Evolutionary conservation across 2,888 invertebrate species (phyloP).

Genomic region (Nebria salina): DNA sequence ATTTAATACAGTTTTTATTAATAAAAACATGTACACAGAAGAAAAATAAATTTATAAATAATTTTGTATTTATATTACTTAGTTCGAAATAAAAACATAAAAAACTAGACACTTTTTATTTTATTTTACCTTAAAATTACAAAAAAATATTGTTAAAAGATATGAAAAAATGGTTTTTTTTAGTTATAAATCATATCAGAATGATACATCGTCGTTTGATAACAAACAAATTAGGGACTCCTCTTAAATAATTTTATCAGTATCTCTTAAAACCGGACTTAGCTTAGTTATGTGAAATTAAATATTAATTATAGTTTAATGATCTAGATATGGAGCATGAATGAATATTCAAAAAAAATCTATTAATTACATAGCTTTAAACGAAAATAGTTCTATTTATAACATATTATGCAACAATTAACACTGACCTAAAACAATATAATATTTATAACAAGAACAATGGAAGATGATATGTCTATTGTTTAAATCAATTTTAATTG

Average conservation of each 20-base stretch:
- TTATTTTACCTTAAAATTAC: too few relatives aligned
- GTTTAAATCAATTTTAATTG: slow-evolving; percentile 1
- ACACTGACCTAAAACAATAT: background rate
- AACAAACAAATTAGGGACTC: background rate
- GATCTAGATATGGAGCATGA: too few relatives aligned
- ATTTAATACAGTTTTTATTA: background rate
- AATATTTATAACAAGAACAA: background rate
- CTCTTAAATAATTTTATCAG: background rate
- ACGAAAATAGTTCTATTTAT: background rate
- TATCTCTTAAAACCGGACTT: background rate
- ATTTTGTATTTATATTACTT: too few relatives aligned
- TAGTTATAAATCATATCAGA: too few relatives aligned
- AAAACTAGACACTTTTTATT: too few relatives aligned
- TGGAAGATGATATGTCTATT: background rate
- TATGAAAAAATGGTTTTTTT: too few relatives aligned
- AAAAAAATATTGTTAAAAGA: too few relatives aligned
- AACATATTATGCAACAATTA: background rate
- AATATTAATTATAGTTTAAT: too few relatives aligned
- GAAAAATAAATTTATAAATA: too few relatives aligned
- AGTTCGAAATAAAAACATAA: too few relatives aligned
- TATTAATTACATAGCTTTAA: background rate
- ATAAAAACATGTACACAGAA: background rate
- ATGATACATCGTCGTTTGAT: background rate
- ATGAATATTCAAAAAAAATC: background rate
- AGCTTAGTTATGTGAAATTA: background rate